These are phyloP conservation scores for Noctua janthina DNA, from an alignment of 2,888 invertebrate species.

Conservation along the genomic window DNA sequence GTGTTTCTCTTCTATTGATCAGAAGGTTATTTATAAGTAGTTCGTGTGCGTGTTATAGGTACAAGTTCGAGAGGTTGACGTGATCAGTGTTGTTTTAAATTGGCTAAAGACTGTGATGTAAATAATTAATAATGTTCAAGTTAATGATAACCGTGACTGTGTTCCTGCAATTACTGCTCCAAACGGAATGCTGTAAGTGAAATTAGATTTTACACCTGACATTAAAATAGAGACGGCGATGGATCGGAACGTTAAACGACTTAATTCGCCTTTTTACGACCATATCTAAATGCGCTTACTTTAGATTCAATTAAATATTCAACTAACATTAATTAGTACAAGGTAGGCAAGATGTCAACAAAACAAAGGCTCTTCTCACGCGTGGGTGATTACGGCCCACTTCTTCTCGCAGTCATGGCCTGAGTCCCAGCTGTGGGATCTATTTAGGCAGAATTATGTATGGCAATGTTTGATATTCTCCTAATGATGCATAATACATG, in stretches of 20 bases:
- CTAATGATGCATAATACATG: background rate
- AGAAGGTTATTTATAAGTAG: constrained; percentile 29
- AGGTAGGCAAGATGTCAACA: constrained; percentile 17
- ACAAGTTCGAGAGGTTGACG: constrained; percentile 24
- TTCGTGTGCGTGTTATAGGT: constrained; percentile 17
- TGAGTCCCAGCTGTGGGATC: background rate
- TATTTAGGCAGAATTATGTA: background rate
- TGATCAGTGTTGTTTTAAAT: constrained; percentile 47
- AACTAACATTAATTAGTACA: constrained; percentile 27
- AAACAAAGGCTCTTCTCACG: constrained; percentile 15
- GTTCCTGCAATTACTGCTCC: constrained; percentile 66
- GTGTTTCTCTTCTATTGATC: constrained; percentile 21
- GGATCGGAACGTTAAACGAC: constrained; percentile 57
- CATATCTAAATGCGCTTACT: constrained; percentile 48
- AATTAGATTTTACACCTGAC: constrained; percentile 58
- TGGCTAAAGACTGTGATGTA: constrained; percentile 51
- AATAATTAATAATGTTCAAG: constrained; percentile 65
- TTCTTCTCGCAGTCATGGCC: no score
- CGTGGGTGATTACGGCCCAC: background rate
- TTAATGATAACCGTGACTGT: constrained; percentile 62
- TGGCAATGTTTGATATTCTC: background rate
- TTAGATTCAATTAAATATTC: constrained; percentile 53
- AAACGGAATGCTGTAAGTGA: constrained; percentile 72
- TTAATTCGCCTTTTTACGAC: constrained; percentile 45
- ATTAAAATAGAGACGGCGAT: constrained; percentile 40